These are phyloP conservation scores for Drosophila mercatorum DNA, from an alignment of 2,888 invertebrate species.

Conservation along the genomic window DNA sequence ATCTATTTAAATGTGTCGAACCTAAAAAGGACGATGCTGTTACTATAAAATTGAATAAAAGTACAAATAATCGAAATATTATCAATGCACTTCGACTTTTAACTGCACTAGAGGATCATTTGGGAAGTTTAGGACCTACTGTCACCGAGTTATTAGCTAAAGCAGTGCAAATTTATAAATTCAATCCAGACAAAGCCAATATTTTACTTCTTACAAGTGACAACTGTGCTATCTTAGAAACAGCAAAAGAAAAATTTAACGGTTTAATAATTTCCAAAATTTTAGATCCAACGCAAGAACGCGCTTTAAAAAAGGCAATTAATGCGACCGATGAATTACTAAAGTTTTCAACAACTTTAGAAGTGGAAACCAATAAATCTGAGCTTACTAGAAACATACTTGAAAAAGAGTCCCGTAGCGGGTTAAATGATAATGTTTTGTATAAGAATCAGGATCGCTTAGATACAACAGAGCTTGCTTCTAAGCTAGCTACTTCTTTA, in stretches of 20 bases:
- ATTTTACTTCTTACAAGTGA: constrained; percentile 88
- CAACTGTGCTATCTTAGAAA: constrained; percentile 86
- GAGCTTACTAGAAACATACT: neutral
- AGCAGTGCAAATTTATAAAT: constrained; percentile 70
- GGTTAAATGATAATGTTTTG: neutral
- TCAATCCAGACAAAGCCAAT: constrained; percentile 88
- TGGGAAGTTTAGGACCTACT: constrained; percentile 92
- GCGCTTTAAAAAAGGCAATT: constrained; percentile 89
- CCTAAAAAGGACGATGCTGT: neutral
- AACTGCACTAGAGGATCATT: constrained; percentile 91
- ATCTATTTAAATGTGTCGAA: neutral
- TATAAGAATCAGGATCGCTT: constrained; percentile 48
- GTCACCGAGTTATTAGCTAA: constrained; percentile 87
- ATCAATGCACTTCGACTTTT: constrained; percentile 89
- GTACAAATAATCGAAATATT: constrained; percentile 81
- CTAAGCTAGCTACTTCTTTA: constrained; percentile 91
- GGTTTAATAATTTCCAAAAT: constrained; percentile 89
- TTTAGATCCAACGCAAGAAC: constrained; percentile 86
- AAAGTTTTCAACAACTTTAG: constrained; percentile 85
- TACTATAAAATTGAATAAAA: neutral
- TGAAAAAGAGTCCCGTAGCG: neutral
- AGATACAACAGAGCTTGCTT: constrained; percentile 86
- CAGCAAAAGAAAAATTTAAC: constrained; percentile 82
- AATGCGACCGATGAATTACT: constrained; percentile 87
- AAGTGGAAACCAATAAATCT: neutral